Evolutionary conservation across 2,113 vertebrate genomes (phyloP).

Genomic region (Hepsetus odoe): DNA sequence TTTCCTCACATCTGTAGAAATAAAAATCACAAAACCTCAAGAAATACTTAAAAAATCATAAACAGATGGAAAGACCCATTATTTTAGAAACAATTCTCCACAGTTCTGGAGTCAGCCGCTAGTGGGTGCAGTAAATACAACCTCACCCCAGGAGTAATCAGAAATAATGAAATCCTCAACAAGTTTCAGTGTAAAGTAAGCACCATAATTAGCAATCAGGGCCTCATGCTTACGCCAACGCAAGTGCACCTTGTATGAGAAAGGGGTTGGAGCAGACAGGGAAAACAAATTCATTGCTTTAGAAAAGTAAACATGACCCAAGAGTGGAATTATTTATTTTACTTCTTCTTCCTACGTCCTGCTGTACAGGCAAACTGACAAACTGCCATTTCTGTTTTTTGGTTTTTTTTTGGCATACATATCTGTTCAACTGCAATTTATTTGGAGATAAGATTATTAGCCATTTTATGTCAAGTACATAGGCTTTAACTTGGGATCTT

Average conservation of each 20-base stretch:
- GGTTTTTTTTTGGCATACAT: background rate
- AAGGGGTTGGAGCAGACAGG: conserved; percentile 8
- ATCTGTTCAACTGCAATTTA: background rate
- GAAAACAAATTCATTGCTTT: conserved; percentile 13
- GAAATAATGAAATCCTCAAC: background rate
- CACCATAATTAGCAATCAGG: conserved; percentile 45
- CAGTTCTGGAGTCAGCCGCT: conserved; percentile 41
- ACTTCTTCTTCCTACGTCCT: background rate
- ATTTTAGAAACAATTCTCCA: background rate
- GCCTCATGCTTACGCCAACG: conserved; percentile 18
- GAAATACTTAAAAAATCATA: background rate
- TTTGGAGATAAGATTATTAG: conserved; percentile 19
- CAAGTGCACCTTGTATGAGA: background rate
- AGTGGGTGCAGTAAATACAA: conserved; percentile 48
- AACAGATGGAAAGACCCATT: conserved; percentile 55
- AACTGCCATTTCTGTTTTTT: conserved; percentile 1
- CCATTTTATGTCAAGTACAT: background rate
- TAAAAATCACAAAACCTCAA: background rate
- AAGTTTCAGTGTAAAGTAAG: conserved; percentile 35
- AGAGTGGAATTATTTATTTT: conserved; percentile 28
- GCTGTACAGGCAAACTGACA: conserved; percentile 15
- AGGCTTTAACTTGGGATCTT: background rate
- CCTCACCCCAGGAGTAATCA: conserved; percentile 37
- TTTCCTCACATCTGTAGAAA: conserved; percentile 9
- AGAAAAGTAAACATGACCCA: conserved; percentile 45